phyloP scores from a whole-genome alignment of 2,888 invertebrate species.

The Tenthredo mesomela region DNA sequence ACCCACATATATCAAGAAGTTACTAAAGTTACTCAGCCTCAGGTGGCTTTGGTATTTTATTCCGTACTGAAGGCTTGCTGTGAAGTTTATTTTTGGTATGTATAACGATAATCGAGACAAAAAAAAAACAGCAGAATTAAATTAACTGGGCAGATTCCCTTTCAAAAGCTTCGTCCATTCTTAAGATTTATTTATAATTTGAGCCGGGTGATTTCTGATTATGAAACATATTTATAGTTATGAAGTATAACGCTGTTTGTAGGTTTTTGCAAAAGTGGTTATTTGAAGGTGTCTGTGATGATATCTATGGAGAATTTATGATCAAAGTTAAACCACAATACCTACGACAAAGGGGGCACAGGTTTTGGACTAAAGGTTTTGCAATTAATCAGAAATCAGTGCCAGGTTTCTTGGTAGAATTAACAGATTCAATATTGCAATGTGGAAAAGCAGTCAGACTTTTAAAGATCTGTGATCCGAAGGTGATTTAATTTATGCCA shows the following conservation, averaged over 20 bases:
- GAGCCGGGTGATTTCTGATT: neutral
- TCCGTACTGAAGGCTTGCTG: conserved; percentile 81
- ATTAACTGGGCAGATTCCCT: neutral
- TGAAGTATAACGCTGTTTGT: conserved; percentile 60
- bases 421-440: conserved; percentile 84
- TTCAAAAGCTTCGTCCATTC: neutral
- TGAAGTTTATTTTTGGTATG: conserved; percentile 82
- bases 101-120: conserved; percentile 49
- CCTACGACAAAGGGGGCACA: conserved; percentile 82
- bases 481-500: conserved; percentile 78
- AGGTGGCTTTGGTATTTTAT: conserved; percentile 81
- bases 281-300: conserved; percentile 90
- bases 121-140: neutral
- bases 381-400: conserved; percentile 78
- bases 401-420: conserved; percentile 84
- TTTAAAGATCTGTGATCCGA: conserved; percentile 85
- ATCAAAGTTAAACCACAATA: conserved; percentile 86
- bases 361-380: conserved; percentile 86
- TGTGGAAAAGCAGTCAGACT: conserved; percentile 89
- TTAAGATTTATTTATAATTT: neutral
- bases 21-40: conserved; percentile 80
- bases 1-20: conserved; percentile 84
- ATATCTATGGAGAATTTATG: conserved; percentile 91
- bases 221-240: neutral
- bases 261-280: conserved; percentile 91